Base-by-base conservation (phyloP, 1,140 invertebrate genomes). In the Galendromus occidentalis region DNA sequence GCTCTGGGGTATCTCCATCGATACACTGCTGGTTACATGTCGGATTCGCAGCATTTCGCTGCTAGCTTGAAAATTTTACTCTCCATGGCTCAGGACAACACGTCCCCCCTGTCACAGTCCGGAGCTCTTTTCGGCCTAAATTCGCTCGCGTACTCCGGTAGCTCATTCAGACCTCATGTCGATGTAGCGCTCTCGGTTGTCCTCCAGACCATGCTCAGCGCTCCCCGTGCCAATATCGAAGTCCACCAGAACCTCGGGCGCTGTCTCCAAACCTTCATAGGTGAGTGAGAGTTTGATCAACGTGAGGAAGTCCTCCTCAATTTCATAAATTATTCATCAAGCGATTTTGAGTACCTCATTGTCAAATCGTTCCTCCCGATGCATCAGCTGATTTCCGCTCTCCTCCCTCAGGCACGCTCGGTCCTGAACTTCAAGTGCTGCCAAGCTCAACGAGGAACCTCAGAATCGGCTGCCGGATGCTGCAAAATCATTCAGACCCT, bases 1-100 rank as follows among this genome's bases (percentile, higher is more conserved):
- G 90, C 92, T 0, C 79, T 98, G 7, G 91, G 91, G 22, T 92
- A 87, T 74, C 76, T 95, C 12, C 91, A 95, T 78, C 81, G 87
- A 65, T 91, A 92, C 75, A 59, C 51, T 1, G 51, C 51, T 1
- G 20, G 51, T 17, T 59, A 59, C 1, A 59, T 59, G 51, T 59
- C 51, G 14, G 51, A 59, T 22, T 59, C 51, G 2, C 51, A 59
- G 51, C 51, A 59, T 59, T 59, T 59, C 22, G 33, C 51, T 14
- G 12, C 22, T 17, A 59, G 51, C 51, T 33, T 59, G 25, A 59
- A 59, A 33, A 33, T 59, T 14, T 22, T 59, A 14, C 51, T 59
- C 25, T 33, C 25, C 2, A 59, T 59, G 51, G 33, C 25, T 59
- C 51, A 59, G 22, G 51, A 59, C 33, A 59, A 33, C 22, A 20